Evolutionary conservation across 2,797 vertebrate species (phyloP).

Genomic region (Betta splendens): DNA sequence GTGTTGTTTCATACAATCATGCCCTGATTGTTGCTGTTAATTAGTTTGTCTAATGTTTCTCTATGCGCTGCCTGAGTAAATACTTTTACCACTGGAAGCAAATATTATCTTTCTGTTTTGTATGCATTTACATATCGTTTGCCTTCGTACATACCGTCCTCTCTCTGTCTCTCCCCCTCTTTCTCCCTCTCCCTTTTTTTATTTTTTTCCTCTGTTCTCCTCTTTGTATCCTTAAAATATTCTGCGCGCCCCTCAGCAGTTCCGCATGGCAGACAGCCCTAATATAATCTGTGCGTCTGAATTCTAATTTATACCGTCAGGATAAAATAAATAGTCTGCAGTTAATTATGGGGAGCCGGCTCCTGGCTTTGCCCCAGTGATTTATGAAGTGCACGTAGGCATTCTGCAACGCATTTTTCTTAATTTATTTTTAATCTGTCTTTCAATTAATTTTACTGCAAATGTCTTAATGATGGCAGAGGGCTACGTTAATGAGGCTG

Average conservation of each 20-base stretch:
- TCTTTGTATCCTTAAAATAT: conserved; percentile 92
- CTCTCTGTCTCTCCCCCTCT: conserved; percentile 22
- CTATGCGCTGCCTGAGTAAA: conserved; percentile 60
- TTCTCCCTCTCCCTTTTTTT: conserved; percentile 41
- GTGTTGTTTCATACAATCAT: conserved; percentile 63
- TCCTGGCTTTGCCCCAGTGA: conserved; percentile 91
- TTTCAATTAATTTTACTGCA: conserved; percentile 98
- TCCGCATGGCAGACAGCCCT: conserved; percentile 93
- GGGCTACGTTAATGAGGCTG: conserved; percentile 89
- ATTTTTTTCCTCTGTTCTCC: conserved; percentile 59
- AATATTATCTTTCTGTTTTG: conserved; percentile 72
- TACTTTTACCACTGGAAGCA: conserved; percentile 57
- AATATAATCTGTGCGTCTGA: conserved; percentile 98
- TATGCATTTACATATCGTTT: conserved; percentile 74
- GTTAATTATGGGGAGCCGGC: conserved; percentile 94
- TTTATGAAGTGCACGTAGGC: conserved; percentile 93
- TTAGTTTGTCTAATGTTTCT: conserved; percentile 60
- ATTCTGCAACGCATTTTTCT: conserved; percentile 97
- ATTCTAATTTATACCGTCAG: conserved; percentile 98
- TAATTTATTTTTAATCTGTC: conserved; percentile 99
- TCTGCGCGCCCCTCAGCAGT: conserved; percentile 93
- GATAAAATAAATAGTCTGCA: conserved; percentile 99
- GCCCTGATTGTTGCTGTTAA: conserved; percentile 63
- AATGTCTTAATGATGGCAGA: conserved; percentile 97
- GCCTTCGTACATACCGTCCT: conserved; percentile 63